phyloP scores from a whole-genome alignment of 2,888 invertebrate species.

The Eupelmus urozonus region DNA sequence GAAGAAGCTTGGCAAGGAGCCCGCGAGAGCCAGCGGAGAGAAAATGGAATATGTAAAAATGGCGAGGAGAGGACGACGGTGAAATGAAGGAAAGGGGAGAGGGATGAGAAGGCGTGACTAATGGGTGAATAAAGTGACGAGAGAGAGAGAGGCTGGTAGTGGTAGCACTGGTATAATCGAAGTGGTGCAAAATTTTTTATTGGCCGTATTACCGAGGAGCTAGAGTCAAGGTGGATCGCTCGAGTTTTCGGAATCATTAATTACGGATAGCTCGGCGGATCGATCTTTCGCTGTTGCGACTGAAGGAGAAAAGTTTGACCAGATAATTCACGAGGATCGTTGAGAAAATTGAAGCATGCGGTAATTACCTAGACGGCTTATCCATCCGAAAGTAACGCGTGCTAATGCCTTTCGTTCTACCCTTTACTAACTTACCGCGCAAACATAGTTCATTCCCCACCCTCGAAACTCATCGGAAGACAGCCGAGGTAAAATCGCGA shows the following conservation, averaged over 20 bases:
- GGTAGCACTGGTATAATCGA: constrained; percentile 1
- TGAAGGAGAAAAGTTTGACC: too few relatives aligned
- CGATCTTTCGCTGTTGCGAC: too few relatives aligned
- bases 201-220: background rate
- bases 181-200: constrained; percentile 33
- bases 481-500: too few relatives aligned
- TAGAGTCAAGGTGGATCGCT: background rate
- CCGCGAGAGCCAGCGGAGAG: constrained; percentile 40
- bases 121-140: constrained; percentile 56
- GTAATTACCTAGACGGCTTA: too few relatives aligned
- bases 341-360: too few relatives aligned
- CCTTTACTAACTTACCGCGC: too few relatives aligned
- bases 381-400: too few relatives aligned
- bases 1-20: constrained; percentile 62
- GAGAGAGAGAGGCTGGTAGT: background rate
- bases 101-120: constrained; percentile 46
- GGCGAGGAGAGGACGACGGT: constrained; percentile 1
- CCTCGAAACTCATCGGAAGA: too few relatives aligned
- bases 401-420: too few relatives aligned
- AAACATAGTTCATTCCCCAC: too few relatives aligned
- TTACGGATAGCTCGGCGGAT: background rate
- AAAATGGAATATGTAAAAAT: constrained; percentile 59
- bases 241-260: background rate
- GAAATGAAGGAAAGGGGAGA: background rate
- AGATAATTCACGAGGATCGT: too few relatives aligned